Base-by-base conservation (phyloP, 2,113 vertebrate species). In the Hypomesus transpacificus region DNA sequence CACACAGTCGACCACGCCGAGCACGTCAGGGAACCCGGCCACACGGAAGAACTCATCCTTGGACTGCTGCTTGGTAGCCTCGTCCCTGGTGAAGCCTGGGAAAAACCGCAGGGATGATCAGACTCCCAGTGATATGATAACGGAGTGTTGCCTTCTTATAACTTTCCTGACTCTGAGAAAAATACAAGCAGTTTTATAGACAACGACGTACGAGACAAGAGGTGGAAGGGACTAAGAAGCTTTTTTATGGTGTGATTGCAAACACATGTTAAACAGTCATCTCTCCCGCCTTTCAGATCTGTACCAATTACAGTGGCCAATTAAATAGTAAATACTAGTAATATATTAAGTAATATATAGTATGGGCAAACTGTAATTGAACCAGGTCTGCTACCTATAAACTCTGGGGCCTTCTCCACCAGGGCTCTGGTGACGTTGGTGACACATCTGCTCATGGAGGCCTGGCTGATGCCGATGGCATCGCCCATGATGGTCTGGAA, bases 401-500 rank as follows among this genome's bases (percentile, higher is more conserved):
- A 96, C 84, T 95, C 93, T 0, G 94, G 85, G 4, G 94, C 94
- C 82, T 95, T 95, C 82, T 97, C 95, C 73, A 96, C 95, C 78
- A 99, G 80, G 0, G 95, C 96, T 81, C 92, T 96, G 0, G 97
- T 99, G 75, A 99, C 96, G 1, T 97, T 95, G 69, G 96, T 92
- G 76, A 99, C 97, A 3, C 97, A 99, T 69, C 97, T 94, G 22
- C 96, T 98, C 96, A 98, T 98, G 14, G 97, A 99, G 2, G 97
- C 96, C 85, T 99, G 97, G 72, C 96, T 98, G 81, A 99, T 99
- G 58, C 97, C 97, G 4, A 99, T 97, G 16, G 94, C 94, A 24
- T 98, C 95, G 39, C 95, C 97, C 95, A 99, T 97, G 3, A 94
- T 94, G 2, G 96, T 98, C 91, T 99, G 97, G 82, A 97, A 99